Evolutionary conservation across 30 jellyfish, hydroid and myxozoan species (phyloP).

Genomic region (Clytia hemisphaerica): DNA sequence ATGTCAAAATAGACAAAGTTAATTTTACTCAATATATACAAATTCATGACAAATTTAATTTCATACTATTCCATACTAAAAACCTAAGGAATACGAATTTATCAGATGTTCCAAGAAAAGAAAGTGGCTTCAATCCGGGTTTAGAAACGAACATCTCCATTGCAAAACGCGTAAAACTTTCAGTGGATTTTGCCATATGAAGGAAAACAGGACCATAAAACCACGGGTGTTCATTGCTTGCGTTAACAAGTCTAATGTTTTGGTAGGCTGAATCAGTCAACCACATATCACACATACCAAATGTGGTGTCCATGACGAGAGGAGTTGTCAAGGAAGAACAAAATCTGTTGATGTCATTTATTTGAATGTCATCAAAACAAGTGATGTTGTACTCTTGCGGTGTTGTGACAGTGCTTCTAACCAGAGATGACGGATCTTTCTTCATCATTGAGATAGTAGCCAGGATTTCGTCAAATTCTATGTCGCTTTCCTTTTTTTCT

Average conservation of each 20-base stretch:
- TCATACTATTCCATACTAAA: no score
- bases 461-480: slow-evolving; percentile 1
- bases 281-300: slow-evolving; percentile 9
- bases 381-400: slow-evolving; percentile 5
- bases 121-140: no score
- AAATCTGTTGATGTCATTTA: no score
- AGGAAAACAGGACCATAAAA: slow-evolving; percentile 11
- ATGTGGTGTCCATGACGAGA: slow-evolving; percentile 14
- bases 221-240: slow-evolving; percentile 6
- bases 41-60: no score
- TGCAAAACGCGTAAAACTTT: background rate
- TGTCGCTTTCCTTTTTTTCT: background rate
- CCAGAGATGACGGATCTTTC: background rate
- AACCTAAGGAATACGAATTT: no score
- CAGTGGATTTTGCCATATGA: slow-evolving; percentile 8
- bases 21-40: background rate
- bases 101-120: no score
- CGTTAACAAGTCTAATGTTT: background rate
- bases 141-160: background rate
- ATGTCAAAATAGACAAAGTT: no score
- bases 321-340: background rate
- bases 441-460: background rate
- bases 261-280: slow-evolving; percentile 6
- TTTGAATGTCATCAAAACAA: background rate
- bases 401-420: background rate